These are phyloP conservation scores for Caenorhabditis becei DNA, from an alignment of 2,888 invertebrate species.

Conservation along the genomic window DNA sequence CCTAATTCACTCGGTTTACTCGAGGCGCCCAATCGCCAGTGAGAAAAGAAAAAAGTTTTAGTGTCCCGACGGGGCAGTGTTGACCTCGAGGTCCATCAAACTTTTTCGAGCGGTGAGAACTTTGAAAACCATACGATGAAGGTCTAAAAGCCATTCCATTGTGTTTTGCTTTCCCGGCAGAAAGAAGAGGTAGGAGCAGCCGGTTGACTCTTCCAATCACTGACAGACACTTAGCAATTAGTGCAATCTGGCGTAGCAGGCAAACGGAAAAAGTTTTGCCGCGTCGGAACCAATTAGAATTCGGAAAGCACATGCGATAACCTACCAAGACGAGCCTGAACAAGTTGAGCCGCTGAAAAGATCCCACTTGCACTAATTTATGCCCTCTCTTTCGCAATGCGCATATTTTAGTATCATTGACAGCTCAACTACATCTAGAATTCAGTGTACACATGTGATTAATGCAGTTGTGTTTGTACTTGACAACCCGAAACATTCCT, in stretches of 20 bases:
- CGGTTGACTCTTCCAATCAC: neutral
- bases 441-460: slow-evolving; percentile 13
- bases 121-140: slow-evolving; percentile 14
- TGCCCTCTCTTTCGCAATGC: slow-evolving; percentile 14
- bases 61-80: neutral
- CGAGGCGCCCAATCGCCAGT: neutral
- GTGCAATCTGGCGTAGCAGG: slow-evolving; percentile 8
- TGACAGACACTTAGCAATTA: slow-evolving; percentile 19
- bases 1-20: slow-evolving; percentile 40
- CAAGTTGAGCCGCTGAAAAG: slow-evolving; percentile 48
- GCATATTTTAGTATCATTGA: slow-evolving; percentile 20
- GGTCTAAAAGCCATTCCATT: neutral
- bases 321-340: slow-evolving; percentile 49
- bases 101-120: neutral
- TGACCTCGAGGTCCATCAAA: slow-evolving; percentile 2
- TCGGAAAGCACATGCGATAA: slow-evolving; percentile 7
- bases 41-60: slow-evolving; percentile 13
- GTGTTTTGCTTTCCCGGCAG: too few species aligned
- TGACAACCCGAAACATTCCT: slow-evolving; percentile 1
- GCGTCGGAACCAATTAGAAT: slow-evolving; percentile 7
- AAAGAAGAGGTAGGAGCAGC: slow-evolving; percentile 8
- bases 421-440: slow-evolving; percentile 15
- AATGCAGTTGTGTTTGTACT: slow-evolving; percentile 22
- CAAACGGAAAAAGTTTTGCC: neutral
- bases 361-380: slow-evolving; percentile 11